A percentile compares a stretch with the other conserved stretches of the same genome.
phyloP scores from a whole-genome alignment of 2,797 vertebrate species.

The Myoxocephalus aenaeus region DNA sequence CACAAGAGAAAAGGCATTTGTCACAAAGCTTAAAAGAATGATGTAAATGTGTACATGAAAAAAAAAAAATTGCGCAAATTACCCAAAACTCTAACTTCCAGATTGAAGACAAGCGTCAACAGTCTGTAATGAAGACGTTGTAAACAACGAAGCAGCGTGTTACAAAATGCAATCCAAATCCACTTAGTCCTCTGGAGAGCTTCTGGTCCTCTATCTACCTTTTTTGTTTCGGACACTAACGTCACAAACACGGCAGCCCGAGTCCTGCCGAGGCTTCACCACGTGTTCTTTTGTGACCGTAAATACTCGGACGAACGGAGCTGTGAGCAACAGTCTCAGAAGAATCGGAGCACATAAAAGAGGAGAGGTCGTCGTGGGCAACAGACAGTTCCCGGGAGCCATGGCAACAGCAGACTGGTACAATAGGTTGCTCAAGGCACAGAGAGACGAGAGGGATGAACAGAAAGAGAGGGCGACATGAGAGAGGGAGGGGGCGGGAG shows the following conservation, averaged over 20 bases:
- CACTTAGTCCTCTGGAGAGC: neutral
- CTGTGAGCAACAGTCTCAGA: constrained; percentile 35
- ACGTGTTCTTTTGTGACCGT: constrained; percentile 6
- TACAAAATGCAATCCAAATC: constrained; percentile 23
- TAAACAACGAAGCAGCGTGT: constrained; percentile 34
- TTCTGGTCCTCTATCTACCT: neutral
- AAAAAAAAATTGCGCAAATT: neutral
- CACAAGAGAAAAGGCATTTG: constrained; percentile 41
- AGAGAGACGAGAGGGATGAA: constrained; percentile 21
- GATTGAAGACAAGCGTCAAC: neutral
- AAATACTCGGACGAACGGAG: constrained; percentile 32
- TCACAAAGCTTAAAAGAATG: constrained; percentile 46
- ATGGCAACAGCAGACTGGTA: constrained; percentile 81
- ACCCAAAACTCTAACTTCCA: neutral
- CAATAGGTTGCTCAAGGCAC: constrained; percentile 65
- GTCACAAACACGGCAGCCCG: neutral
- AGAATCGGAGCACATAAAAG: constrained; percentile 51
- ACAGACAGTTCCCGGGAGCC: constrained; percentile 72
- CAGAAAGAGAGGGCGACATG: neutral
- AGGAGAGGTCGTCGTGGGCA: constrained; percentile 68
- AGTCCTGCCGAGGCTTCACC: constrained; percentile 7
- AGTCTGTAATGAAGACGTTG: constrained; percentile 6
- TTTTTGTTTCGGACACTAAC: neutral
- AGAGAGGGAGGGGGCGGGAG: constrained; percentile 3
- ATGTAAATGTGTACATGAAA: constrained; percentile 24